Percentiles rank a stretch among this genome's conserved stretches.
These are phyloP conservation scores for Osmoderma eremita DNA, from an alignment of 2,888 invertebrate genomes.

Conservation along the genomic window DNA sequence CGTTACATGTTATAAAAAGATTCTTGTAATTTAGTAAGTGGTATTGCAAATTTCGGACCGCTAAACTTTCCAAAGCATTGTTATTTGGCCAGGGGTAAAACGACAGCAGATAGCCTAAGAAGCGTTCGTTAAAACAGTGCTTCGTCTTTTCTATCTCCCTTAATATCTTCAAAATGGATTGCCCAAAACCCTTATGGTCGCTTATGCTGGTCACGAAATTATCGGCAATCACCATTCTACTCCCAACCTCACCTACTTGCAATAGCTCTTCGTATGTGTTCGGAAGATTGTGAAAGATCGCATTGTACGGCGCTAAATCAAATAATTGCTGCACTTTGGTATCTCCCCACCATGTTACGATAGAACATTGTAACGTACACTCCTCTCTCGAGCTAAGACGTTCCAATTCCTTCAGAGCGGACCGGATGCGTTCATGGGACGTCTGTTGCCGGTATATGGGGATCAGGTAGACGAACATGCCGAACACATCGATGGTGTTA, in stretches of 20 bases:
- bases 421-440: neutral
- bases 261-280: neutral
- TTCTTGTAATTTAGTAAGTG: neutral
- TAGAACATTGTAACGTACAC: neutral
- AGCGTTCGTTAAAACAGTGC: slow-evolving; percentile 19
- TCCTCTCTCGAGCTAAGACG: neutral
- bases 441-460: neutral
- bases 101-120: slow-evolving; percentile 4
- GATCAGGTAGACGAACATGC: neutral
- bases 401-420: neutral
- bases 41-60: neutral
- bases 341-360: neutral
- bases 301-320: neutral
- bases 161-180: neutral
- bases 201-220: neutral
- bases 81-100: slow-evolving; percentile 18
- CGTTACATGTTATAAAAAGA: neutral
- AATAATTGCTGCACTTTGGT: neutral
- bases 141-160: neutral
- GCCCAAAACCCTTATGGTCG: neutral
- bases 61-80: neutral
- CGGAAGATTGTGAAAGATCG: neutral
- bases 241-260: neutral
- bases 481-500: slow-evolving; percentile 6
- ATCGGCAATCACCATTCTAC: neutral